Evolutionary conservation across 2,888 invertebrate species (phyloP).

Genomic region (Drosophila stalkeri): DNA sequence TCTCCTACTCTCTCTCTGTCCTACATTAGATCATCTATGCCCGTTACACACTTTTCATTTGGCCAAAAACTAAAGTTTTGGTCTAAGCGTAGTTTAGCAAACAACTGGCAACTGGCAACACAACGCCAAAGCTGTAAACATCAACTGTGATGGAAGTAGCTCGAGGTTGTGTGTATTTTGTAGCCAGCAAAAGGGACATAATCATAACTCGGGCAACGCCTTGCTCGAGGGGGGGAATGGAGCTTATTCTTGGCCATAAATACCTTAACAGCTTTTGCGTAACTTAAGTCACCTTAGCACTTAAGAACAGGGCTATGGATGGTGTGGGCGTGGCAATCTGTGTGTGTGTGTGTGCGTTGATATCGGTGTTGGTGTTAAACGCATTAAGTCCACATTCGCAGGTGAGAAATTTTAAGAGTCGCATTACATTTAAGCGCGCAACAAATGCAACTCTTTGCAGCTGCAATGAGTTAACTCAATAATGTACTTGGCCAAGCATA

Average conservation of each 20-base stretch:
- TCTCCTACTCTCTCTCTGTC: not conserved
- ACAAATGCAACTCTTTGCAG: slow-evolving; percentile 63
- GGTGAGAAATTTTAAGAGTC: slow-evolving; percentile 59
- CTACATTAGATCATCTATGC: not conserved
- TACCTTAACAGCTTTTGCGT: slow-evolving; percentile 77
- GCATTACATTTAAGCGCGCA: slow-evolving; percentile 66
- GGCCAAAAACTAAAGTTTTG: not conserved
- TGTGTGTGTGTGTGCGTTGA: no score
- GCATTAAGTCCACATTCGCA: slow-evolving; percentile 66
- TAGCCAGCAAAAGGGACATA: slow-evolving; percentile 40
- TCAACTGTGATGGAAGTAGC: slow-evolving; percentile 27
- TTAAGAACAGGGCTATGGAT: slow-evolving; percentile 35
- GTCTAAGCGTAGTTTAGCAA: slow-evolving; percentile 17
- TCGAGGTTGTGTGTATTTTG: slow-evolving; percentile 14
- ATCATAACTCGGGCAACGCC: slow-evolving; percentile 44
- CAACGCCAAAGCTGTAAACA: slow-evolving; percentile 38
- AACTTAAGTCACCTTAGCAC: slow-evolving; percentile 75
- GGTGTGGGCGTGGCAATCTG: not conserved
- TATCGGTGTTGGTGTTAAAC: slow-evolving; percentile 39
- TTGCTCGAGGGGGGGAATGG: slow-evolving; percentile 11
- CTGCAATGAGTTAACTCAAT: slow-evolving; percentile 72
- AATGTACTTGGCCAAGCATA: slow-evolving; percentile 66
- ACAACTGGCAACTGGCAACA: slow-evolving; percentile 41
- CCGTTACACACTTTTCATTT: not conserved
- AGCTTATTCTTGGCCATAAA: slow-evolving; percentile 64